A percentile compares a stretch with the other conserved stretches of the same genome.
Conservation (phyloP, 2,797 vertebrate species). For the Lepidocolaptes lacrymiger region DNA sequence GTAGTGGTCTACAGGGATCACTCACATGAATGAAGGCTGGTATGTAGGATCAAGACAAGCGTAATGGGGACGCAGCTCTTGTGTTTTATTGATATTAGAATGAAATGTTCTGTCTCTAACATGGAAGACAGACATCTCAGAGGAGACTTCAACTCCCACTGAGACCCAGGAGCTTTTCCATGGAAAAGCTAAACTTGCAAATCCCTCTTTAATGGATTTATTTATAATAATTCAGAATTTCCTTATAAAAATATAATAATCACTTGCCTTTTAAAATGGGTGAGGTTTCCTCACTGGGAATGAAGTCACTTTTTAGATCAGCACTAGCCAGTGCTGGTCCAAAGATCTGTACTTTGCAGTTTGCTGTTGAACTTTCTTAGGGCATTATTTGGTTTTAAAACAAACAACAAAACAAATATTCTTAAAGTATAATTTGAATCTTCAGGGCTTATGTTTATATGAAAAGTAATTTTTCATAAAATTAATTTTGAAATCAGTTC, state of each 20-base stretch:
- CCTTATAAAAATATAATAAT: constrained; percentile 4
- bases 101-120: constrained; percentile 50
- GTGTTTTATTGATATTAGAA: not conserved
- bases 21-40: not conserved
- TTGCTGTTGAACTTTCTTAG: not conserved
- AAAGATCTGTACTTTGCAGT: constrained; percentile 23
- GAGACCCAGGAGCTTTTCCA: not conserved
- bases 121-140: not conserved
- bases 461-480: constrained; percentile 34
- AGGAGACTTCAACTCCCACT: not conserved
- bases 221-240: constrained; percentile 49
- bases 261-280: constrained; percentile 23
- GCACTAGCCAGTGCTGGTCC: not conserved
- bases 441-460: constrained; percentile 27
- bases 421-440: constrained; percentile 11
- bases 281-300: constrained; percentile 10
- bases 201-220: constrained; percentile 31
- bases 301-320: constrained; percentile 43
- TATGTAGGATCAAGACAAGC: not conserved
- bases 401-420: not conserved
- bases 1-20: not conserved
- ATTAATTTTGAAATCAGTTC: constrained; percentile 14
- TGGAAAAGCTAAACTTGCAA: not conserved
- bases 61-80: not conserved
- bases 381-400: not conserved